A percentile compares a stretch with the other conserved stretches of the same genome.
Evolutionary conservation across 1,140 invertebrate species (phyloP).

Genomic region (Heliconius eleuchia): DNA sequence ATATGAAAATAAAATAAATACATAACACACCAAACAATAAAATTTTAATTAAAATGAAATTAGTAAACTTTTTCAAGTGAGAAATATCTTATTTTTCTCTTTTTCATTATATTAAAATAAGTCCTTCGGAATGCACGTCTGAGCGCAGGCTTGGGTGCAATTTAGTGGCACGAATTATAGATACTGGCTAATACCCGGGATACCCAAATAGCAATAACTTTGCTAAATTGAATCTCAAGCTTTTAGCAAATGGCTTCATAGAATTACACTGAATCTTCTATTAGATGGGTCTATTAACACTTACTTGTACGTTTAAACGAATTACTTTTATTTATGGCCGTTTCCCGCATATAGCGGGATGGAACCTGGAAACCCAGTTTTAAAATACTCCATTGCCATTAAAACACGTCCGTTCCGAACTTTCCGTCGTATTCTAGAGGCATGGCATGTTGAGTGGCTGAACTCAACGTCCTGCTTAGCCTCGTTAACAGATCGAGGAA

Average conservation of each 20-base stretch:
- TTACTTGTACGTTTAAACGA: neutral
- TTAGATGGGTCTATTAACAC: conserved; percentile 3
- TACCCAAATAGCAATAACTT: neutral
- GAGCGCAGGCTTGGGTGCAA: neutral
- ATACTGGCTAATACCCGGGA: neutral
- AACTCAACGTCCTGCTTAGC: no score
- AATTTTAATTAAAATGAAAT: no score
- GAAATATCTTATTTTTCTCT: neutral
- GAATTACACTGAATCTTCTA: neutral
- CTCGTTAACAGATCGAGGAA: no score
- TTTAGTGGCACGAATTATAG: neutral
- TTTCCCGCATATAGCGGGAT: no score
- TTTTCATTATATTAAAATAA: neutral
- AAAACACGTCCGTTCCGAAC: no score
- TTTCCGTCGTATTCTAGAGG: no score
- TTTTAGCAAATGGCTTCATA: neutral
- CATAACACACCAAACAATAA: no score
- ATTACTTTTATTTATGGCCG: no score
- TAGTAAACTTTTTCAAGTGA: neutral
- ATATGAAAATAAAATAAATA: no score
- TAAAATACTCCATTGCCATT: no score
- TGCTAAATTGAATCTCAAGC: conserved; percentile 10
- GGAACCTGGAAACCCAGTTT: no score
- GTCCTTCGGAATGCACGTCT: neutral
- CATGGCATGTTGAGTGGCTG: no score